Evolutionary conservation across 2,113 vertebrate genomes (phyloP).

Genomic region (Platichthys flesus): DNA sequence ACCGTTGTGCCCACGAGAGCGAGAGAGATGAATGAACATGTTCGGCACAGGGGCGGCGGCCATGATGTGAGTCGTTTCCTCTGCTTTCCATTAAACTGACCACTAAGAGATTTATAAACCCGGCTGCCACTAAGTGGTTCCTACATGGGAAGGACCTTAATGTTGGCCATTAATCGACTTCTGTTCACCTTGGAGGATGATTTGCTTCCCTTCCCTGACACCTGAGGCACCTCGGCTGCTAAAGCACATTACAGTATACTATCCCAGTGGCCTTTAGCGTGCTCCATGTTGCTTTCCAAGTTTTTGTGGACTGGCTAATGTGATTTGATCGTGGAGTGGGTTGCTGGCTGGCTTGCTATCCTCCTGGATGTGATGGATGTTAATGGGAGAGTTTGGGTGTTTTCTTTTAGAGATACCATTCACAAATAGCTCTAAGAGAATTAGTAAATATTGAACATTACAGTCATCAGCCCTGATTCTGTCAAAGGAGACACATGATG

Average conservation of each 20-base stretch:
- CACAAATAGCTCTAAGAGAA: not conserved
- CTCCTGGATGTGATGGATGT: not conserved
- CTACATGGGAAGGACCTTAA: conserved; percentile 5
- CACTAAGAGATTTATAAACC: conserved; percentile 10
- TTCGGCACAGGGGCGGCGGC: not conserved
- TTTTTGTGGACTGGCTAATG: not conserved
- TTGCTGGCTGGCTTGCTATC: not conserved
- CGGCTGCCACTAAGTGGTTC: conserved; percentile 6
- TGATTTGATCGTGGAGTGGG: not conserved
- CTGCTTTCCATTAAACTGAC: not conserved
- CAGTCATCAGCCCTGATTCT: too few species aligned
- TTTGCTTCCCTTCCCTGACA: conserved; percentile 3
- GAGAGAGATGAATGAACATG: not conserved
- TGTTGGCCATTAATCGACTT: conserved; percentile 16
- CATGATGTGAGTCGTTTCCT: not conserved
- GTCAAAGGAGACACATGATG: too few species aligned
- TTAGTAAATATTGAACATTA: not conserved
- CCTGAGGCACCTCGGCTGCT: conserved; percentile 6
- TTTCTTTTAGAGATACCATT: not conserved
- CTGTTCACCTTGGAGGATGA: conserved; percentile 14
- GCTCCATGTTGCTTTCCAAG: not conserved
- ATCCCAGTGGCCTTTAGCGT: not conserved
- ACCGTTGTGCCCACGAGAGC: not conserved
- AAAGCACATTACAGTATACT: not conserved
- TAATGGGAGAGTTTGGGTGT: not conserved